These are phyloP conservation scores for Entosphenus tridentatus DNA, from an alignment of 2,113 vertebrate species.

Conservation along the genomic window DNA sequence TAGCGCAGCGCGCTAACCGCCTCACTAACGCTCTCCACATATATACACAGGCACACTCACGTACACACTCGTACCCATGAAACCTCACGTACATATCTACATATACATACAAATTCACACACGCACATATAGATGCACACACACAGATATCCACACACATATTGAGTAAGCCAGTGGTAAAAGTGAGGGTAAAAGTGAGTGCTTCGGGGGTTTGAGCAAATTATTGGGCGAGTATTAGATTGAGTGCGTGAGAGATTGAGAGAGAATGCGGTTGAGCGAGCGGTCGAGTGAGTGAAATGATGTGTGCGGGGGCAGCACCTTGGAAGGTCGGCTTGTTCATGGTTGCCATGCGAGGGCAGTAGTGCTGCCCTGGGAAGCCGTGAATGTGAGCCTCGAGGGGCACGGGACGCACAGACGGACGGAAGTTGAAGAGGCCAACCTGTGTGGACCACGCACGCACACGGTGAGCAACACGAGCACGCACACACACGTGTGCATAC, in stretches of 20 bases:
- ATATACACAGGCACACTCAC: background rate
- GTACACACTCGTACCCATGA: background rate
- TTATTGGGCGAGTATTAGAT: too few relatives aligned
- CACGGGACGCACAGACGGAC: slow-evolving; percentile 84
- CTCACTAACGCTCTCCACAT: background rate
- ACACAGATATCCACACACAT: background rate
- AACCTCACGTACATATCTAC: background rate
- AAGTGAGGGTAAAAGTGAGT: background rate
- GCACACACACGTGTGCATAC: too few relatives aligned
- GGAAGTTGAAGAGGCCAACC: slow-evolving; percentile 96
- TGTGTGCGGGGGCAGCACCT: slow-evolving; percentile 21
- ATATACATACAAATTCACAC: slow-evolving; percentile 1
- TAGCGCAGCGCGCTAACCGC: too few relatives aligned
- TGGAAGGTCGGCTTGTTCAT: slow-evolving; percentile 98
- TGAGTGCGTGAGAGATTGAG: too few relatives aligned
- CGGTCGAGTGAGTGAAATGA: too few relatives aligned
- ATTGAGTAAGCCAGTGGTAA: background rate
- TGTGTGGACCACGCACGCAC: slow-evolving; percentile 13
- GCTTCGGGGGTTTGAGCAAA: too few relatives aligned
- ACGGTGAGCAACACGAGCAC: too few relatives aligned
- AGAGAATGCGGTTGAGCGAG: too few relatives aligned
- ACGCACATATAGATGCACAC: background rate
- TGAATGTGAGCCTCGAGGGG: slow-evolving; percentile 90
- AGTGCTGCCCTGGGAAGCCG: slow-evolving; percentile 88
- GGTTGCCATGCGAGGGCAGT: slow-evolving; percentile 94